phyloP scores from a whole-genome alignment of 2,888 invertebrate genomes.

The Steromphala cineraria region DNA sequence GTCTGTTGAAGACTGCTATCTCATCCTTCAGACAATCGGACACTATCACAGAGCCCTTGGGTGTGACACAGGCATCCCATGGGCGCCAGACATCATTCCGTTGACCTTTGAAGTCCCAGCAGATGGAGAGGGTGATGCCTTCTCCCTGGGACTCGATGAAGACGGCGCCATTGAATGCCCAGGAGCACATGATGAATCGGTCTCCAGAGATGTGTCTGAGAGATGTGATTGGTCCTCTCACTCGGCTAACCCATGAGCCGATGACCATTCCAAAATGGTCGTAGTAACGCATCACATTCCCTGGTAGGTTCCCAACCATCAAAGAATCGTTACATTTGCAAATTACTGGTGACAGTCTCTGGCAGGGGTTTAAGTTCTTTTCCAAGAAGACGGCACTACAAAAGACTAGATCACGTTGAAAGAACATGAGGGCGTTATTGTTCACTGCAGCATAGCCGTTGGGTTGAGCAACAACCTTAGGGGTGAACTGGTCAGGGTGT shows the following conservation, averaged over 20 bases:
- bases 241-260: background rate
- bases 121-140: background rate
- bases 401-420: background rate
- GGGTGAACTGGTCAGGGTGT: background rate
- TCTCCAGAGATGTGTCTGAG: background rate
- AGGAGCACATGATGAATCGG: background rate
- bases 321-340: background rate
- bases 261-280: background rate
- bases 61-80: background rate
- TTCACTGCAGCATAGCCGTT: background rate
- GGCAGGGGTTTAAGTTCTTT: background rate
- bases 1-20: background rate
- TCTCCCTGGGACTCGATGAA: background rate
- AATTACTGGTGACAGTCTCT: background rate
- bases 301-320: background rate
- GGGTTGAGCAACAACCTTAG: background rate
- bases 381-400: background rate
- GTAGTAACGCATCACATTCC: background rate
- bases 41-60: background rate
- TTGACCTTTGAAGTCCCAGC: background rate
- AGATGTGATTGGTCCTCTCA: background rate
- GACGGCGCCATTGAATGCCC: background rate
- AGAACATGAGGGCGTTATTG: background rate
- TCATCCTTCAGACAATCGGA: background rate
- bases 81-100: background rate